Conservation (phyloP, 2,888 invertebrate species). For the Pocota personata region DNA sequence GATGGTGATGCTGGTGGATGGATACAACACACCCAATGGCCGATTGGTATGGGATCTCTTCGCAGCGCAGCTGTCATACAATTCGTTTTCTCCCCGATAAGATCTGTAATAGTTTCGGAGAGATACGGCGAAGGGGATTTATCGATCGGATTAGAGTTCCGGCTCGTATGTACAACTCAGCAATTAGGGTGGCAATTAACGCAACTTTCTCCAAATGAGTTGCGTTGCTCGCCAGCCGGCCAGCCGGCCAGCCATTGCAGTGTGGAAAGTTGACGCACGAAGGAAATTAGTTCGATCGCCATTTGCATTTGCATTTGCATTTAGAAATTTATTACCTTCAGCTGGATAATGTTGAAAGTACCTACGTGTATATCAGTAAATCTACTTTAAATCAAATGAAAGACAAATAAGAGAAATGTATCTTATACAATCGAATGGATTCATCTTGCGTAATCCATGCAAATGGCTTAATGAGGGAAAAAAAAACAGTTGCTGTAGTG, state of each 20-base stretch:
- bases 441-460: not conserved
- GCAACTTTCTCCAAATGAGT: constrained; percentile 73
- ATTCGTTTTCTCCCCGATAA: constrained; percentile 70
- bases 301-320: constrained; percentile 64
- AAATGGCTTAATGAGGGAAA: too few species aligned
- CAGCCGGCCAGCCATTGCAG: too few species aligned
- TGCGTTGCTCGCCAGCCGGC: constrained; percentile 30
- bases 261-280: constrained; percentile 59
- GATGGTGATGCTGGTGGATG: constrained; percentile 14
- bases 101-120: constrained; percentile 70
- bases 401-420: not conserved
- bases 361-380: constrained; percentile 15
- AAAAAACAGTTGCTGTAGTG: too few species aligned
- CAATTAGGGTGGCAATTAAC: constrained; percentile 74
- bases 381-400: constrained; percentile 19
- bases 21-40: constrained; percentile 51
- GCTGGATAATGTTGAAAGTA: constrained; percentile 48
- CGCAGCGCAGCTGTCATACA: constrained; percentile 69
- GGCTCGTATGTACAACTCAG: constrained; percentile 69
- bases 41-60: constrained; percentile 22
- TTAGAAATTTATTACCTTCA: constrained; percentile 68
- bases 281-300: constrained; percentile 64
- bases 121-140: constrained; percentile 62
- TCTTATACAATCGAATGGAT: not conserved
- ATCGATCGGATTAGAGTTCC: constrained; percentile 73